phyloP scores from a whole-genome alignment of 2,113 vertebrate genomes.

The Cottus gobio region DNA sequence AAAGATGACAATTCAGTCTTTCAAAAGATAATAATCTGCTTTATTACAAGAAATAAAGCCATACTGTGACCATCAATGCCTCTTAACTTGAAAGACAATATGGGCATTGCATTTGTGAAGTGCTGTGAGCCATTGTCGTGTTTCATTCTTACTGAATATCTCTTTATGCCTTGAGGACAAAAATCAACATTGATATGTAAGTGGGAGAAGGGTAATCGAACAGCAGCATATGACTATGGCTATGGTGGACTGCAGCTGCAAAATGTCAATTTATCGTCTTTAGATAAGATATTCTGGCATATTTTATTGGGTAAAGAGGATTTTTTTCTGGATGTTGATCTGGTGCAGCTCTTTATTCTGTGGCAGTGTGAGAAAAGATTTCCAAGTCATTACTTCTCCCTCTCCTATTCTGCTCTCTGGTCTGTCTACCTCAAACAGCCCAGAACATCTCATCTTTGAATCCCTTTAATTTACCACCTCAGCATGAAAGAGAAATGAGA shows the following conservation, averaged over 20 bases:
- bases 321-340: conserved; percentile 37
- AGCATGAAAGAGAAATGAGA: neutral
- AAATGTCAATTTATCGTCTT: conserved; percentile 22
- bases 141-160: neutral
- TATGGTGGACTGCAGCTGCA: neutral
- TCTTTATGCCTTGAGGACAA: neutral
- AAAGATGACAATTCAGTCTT: neutral
- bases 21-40: neutral
- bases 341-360: conserved; percentile 24
- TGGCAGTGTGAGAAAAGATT: conserved; percentile 3
- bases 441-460: neutral
- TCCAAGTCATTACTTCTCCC: neutral
- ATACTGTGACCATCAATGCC: neutral
- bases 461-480: conserved; percentile 1
- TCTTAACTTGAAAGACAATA: conserved; percentile 16
- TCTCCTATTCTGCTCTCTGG: neutral
- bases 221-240: neutral
- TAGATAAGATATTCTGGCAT: conserved; percentile 29
- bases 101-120: neutral
- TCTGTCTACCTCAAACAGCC: neutral
- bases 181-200: neutral
- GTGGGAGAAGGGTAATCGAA: conserved; percentile 1
- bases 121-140: neutral
- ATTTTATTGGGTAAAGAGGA: conserved; percentile 22
- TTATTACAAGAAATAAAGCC: neutral